phyloP scores from a whole-genome alignment of 2,113 vertebrate genomes.

The Zosterops lateralis region DNA sequence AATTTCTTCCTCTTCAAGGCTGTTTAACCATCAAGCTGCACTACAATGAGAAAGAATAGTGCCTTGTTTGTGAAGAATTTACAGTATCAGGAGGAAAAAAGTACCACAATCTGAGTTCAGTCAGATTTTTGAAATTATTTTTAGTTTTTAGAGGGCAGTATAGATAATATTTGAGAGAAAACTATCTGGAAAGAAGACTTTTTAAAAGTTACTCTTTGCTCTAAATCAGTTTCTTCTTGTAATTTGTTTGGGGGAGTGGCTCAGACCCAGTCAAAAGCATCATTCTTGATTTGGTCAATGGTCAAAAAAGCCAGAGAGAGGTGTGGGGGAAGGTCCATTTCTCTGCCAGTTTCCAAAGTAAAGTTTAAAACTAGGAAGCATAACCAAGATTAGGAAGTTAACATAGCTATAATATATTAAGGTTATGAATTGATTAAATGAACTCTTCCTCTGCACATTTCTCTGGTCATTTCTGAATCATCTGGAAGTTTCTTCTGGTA shows the following conservation, averaged over 20 bases:
- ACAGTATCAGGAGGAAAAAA: background rate
- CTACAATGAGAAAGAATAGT: background rate
- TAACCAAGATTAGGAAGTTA: background rate
- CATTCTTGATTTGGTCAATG: background rate
- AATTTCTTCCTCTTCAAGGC: background rate
- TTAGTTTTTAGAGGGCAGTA: background rate
- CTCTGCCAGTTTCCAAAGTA: background rate
- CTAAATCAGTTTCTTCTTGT: background rate
- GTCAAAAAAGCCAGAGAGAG: background rate
- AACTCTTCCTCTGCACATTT: background rate
- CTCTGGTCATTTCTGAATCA: background rate
- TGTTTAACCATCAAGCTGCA: background rate
- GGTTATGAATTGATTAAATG: background rate
- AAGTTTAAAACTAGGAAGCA: background rate
- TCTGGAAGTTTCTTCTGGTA: constrained; percentile 5
- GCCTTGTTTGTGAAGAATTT: background rate
- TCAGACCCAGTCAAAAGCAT: background rate
- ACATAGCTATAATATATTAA: background rate
- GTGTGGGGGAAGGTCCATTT: rapidly evolving
- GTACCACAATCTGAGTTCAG: background rate
- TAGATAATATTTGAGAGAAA: background rate
- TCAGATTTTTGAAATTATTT: background rate
- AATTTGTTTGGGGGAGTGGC: background rate
- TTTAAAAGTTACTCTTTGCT: background rate
- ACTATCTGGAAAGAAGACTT: background rate